Evolutionary conservation across 2,888 invertebrate species (phyloP).

Genomic region (Pterostichus niger): DNA sequence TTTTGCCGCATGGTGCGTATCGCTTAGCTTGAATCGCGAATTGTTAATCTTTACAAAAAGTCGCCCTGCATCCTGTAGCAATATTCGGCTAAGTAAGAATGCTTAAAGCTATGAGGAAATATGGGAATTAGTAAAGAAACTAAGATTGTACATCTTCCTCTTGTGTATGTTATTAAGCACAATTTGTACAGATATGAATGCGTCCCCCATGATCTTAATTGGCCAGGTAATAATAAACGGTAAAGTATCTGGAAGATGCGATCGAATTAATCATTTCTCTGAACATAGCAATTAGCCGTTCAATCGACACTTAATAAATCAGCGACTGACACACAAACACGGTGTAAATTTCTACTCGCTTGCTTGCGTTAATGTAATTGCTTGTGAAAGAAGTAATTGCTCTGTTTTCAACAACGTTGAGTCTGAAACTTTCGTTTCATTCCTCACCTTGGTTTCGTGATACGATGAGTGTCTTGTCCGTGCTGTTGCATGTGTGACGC

Average conservation of each 20-base stretch:
- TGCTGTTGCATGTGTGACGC: conserved; percentile 15
- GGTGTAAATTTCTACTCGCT: conserved; percentile 50
- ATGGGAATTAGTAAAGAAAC: too few relatives aligned
- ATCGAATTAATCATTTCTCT: conserved; percentile 62
- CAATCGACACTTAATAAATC: conserved; percentile 66
- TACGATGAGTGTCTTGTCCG: conserved; percentile 8
- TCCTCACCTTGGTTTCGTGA: conserved; percentile 3
- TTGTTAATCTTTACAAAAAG: too few relatives aligned
- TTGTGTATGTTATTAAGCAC: background rate
- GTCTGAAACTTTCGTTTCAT: background rate
- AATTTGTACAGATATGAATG: background rate
- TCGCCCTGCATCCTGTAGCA: too few relatives aligned
- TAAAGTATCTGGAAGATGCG: conserved; percentile 15
- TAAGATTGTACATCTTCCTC: too few relatives aligned
- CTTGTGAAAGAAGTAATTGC: conserved; percentile 51
- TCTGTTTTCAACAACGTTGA: conserved; percentile 44
- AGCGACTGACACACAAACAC: conserved; percentile 40
- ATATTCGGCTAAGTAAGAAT: too few relatives aligned
- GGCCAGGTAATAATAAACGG: conserved; percentile 28
- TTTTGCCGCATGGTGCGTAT: too few relatives aligned
- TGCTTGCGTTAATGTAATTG: conserved; percentile 45
- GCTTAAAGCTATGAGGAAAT: too few relatives aligned
- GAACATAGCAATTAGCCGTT: conserved; percentile 57
- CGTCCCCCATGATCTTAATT: conserved; percentile 3
- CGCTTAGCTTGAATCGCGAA: too few relatives aligned